These are phyloP conservation scores for Idris sp. DNA, from an alignment of 1,140 invertebrate genomes.

Conservation along the genomic window DNA sequence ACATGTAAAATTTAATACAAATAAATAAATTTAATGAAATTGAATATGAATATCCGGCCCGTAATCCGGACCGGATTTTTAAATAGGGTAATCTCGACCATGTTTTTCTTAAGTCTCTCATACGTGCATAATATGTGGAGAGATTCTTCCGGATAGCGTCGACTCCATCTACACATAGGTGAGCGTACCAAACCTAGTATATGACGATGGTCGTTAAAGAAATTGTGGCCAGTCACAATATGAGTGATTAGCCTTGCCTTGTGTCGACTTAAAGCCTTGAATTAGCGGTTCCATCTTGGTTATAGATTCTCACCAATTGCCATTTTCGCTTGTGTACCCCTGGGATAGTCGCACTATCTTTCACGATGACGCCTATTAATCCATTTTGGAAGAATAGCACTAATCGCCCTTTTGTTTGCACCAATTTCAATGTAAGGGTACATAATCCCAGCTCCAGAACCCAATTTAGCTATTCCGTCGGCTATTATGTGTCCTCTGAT, in stretches of 20 bases:
- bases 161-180: background rate
- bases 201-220: background rate
- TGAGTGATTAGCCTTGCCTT: background rate
- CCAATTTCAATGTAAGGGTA: too few relatives aligned
- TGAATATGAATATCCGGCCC: too few relatives aligned
- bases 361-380: background rate
- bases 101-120: too few relatives aligned
- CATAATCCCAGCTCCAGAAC: background rate
- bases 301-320: background rate
- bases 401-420: background rate
- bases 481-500: background rate
- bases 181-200: background rate
- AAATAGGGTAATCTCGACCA: too few relatives aligned
- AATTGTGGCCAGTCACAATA: slow-evolving; percentile 1
- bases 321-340: too few relatives aligned
- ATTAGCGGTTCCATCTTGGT: too few relatives aligned
- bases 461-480: background rate
- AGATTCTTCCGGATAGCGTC: background rate
- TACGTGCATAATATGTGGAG: background rate
- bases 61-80: too few relatives aligned
- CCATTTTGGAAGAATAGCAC: background rate
- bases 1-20: too few relatives aligned
- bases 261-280: background rate
- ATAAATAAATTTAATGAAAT: too few relatives aligned
- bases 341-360: too few relatives aligned